These are phyloP conservation scores for Lagria hirta DNA, from an alignment of 2,888 invertebrate genomes.

Conservation along the genomic window DNA sequence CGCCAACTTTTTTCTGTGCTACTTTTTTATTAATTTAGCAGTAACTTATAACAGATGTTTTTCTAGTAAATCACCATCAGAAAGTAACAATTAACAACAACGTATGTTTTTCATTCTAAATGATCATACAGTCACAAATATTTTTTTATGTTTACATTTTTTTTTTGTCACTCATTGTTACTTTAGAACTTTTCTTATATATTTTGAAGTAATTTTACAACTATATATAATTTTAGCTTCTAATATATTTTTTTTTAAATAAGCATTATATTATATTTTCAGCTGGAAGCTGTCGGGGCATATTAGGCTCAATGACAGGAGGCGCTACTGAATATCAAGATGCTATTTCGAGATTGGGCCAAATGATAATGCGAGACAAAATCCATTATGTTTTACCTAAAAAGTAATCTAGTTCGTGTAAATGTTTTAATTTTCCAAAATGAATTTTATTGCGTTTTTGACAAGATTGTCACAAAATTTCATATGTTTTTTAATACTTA, in stretches of 20 bases:
- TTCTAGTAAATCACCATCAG: too few relatives aligned
- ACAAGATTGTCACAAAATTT: slow-evolving; percentile 47
- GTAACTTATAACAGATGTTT: too few relatives aligned
- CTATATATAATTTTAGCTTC: neutral
- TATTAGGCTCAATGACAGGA: slow-evolving; percentile 31
- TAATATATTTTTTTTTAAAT: slow-evolving; percentile 6
- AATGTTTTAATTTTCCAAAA: slow-evolving; percentile 28
- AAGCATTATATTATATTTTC: slow-evolving; percentile 18
- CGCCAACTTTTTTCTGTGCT: too few relatives aligned
- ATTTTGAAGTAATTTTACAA: slow-evolving; percentile 24
- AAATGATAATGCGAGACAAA: slow-evolving; percentile 62
- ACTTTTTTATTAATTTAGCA: too few relatives aligned
- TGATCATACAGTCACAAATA: too few relatives aligned
- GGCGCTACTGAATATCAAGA: slow-evolving; percentile 65
- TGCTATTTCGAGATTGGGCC: slow-evolving; percentile 62
- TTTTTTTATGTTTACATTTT: too few relatives aligned
- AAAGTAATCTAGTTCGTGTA: slow-evolving; percentile 8
- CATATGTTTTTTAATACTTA: slow-evolving; percentile 33
- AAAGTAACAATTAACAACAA: too few relatives aligned
- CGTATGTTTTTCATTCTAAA: too few relatives aligned
- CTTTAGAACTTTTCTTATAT: too few relatives aligned
- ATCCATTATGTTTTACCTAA: slow-evolving; percentile 51
- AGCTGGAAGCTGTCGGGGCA: slow-evolving; percentile 38
- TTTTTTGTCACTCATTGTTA: too few relatives aligned
- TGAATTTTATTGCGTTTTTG: slow-evolving; percentile 43